These are phyloP conservation scores for Prostheceraeus crozeri DNA, from an alignment of 2,888 invertebrate species.

Conservation along the genomic window DNA sequence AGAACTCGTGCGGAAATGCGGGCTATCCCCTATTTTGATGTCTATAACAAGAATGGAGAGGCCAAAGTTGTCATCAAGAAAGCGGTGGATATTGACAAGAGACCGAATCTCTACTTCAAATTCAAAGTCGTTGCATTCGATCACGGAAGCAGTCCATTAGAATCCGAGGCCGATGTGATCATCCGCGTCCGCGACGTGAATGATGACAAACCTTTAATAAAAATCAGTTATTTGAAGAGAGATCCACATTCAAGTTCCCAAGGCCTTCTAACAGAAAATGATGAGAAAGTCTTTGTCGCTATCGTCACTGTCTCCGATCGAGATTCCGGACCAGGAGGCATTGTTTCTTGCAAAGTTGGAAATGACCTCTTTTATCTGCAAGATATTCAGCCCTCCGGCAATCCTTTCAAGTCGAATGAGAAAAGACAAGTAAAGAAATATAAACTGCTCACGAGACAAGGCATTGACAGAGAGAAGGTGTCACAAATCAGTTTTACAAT, in stretches of 20 bases:
- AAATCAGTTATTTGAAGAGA: constrained; percentile 13
- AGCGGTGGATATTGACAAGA: neutral
- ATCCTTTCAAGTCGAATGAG: no score
- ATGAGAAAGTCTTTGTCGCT: neutral
- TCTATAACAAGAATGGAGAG: neutral
- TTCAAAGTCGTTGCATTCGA: constrained; percentile 14
- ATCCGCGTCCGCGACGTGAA: constrained; percentile 12
- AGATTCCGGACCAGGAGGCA: constrained; percentile 3
- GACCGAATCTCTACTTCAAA: neutral
- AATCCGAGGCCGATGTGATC: constrained; percentile 4
- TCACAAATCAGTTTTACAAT: no score
- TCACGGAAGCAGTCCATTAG: neutral
- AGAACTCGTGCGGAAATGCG: neutral
- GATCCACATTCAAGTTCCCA: neutral
- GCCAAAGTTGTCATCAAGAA: neutral
- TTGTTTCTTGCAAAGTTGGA: no score
- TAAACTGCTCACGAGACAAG: no score
- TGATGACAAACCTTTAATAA: constrained; percentile 2
- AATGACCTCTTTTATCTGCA: no score
- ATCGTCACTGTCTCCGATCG: neutral
- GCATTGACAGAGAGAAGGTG: no score
- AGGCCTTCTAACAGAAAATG: constrained; percentile 4
- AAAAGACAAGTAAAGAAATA: no score
- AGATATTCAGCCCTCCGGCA: no score
- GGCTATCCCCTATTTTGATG: neutral